Percentiles rank a stretch among this genome's conserved stretches.
Evolutionary conservation across 2,113 vertebrate species (phyloP).

Genomic region (Macrotis lagotis): DNA sequence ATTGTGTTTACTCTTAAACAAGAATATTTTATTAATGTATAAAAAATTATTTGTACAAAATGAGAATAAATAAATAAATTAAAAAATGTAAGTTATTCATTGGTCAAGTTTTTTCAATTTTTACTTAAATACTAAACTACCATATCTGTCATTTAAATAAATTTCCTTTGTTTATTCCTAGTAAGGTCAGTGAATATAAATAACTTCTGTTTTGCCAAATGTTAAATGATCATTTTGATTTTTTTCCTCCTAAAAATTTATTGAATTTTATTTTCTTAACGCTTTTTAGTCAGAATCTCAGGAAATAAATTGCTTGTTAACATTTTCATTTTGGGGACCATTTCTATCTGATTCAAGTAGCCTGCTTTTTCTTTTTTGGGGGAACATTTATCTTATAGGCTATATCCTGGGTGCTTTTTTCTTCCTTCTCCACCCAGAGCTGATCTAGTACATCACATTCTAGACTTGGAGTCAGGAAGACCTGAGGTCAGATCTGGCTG

Average conservation of each 20-base stretch:
- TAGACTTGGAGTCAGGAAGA: not conserved
- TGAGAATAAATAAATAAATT: too few species aligned
- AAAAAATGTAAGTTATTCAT: too few species aligned
- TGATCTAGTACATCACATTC: not conserved
- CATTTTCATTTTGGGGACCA: slow-evolving; percentile 5
- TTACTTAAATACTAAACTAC: not conserved
- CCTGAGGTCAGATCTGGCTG: too few species aligned
- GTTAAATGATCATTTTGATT: not conserved
- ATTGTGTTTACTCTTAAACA: too few species aligned
- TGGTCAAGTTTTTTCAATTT: not conserved
- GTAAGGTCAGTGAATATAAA: not conserved
- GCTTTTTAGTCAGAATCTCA: slow-evolving; percentile 12
- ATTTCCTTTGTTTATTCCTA: slow-evolving; percentile 23
- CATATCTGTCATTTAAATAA: not conserved
- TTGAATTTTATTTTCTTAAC: slow-evolving; percentile 23
- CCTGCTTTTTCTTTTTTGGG: not conserved
- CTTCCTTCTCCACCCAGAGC: not conserved
- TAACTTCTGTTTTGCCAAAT: not conserved
- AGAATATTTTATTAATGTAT: too few species aligned
- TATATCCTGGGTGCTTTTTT: not conserved
- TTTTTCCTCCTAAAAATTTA: slow-evolving; percentile 41
- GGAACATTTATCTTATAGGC: not conserved
- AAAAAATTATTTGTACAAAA: too few species aligned
- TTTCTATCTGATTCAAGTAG: slow-evolving; percentile 27
- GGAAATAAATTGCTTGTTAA: slow-evolving; percentile 26